Evolutionary conservation across 2,113 vertebrate genomes (phyloP), one percentile per base, ranked within the genome.

Genomic region (Vulpes vulpes): DNA sequence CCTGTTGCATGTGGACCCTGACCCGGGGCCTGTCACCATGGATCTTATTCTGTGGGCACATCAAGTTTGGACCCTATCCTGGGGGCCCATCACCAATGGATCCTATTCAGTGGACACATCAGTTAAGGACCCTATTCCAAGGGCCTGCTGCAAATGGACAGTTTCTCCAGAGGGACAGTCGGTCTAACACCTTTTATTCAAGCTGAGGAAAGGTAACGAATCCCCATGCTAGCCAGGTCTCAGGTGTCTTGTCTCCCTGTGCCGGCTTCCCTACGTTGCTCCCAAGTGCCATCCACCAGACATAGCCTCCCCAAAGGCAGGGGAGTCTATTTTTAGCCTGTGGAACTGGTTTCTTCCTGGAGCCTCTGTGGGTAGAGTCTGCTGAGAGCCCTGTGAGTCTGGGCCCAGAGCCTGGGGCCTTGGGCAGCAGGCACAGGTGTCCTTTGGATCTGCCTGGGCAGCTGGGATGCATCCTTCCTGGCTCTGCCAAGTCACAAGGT

Each of bases 151-250:
- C 14, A 14, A 9, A 49, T 3, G 71, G 35, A 25, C 73, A 27
- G 73, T 51, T 22, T 38, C 59, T 49, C 35, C 71, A 0, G 2
- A 0, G 32, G 32, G 51, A 9, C 8, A 8, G 0, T 2, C 10
- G 27, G 16, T 22, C 60, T 14, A 9, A 8, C 3, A 0, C 9
- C n/a, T 32, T 53, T 2, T 2, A 20, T 19, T 17, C 6, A 15
- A 4, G 8, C 10, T 0, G 3, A 65, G 19, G 5, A 38, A 6
- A n/a, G 27, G 16, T 14, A 2, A 27, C 0, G 2, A n/a, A 2
- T 27, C 43, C 62, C 89, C 5, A 11, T 2, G 16, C 32, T 2
- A 32, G 59, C 14, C 69, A 69, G 11, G 15, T 20, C 11, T 10
- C 51, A 3, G 12, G 19, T 4, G 30, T 80, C 51, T 30, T 1